A percentile compares a stretch with the other conserved stretches of the same genome.
Conservation (phyloP, 2,113 vertebrate genomes). For the Thunnus thynnus region DNA sequence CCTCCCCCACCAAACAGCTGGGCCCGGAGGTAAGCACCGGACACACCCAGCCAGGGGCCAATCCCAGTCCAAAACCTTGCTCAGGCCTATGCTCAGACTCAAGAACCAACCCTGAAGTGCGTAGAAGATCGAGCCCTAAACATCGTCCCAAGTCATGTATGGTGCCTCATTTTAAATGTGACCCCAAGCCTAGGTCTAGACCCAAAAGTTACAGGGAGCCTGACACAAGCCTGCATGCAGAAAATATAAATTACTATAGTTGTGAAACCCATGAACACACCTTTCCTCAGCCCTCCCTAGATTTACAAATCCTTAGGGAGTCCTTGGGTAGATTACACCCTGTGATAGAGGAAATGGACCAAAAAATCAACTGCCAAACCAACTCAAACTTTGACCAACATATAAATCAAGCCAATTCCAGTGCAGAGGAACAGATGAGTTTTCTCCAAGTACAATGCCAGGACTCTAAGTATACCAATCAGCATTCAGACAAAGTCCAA, state of each 20-base stretch:
- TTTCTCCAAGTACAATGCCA: constrained; percentile 19
- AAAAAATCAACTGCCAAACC: constrained; percentile 12
- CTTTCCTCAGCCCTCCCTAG: constrained; percentile 9
- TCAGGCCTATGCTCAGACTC: not conserved
- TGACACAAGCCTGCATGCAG: constrained; percentile 8
- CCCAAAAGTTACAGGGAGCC: constrained; percentile 52
- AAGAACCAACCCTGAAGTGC: constrained; percentile 36
- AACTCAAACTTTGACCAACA: constrained; percentile 15
- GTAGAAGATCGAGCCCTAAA: constrained; percentile 44
- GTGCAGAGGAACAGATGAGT: not conserved
- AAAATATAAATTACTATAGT: not conserved
- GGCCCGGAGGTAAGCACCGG: constrained; percentile 90
- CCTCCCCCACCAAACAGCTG: constrained; percentile 91
- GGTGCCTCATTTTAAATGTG: constrained; percentile 26
- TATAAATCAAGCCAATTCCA: constrained; percentile 15
- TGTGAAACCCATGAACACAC: constrained; percentile 2
- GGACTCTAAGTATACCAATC: not conserved
- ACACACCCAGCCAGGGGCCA: constrained; percentile 69
- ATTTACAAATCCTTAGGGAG: constrained; percentile 14
- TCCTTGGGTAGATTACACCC: constrained; percentile 48
- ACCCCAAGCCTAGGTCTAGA: constrained; percentile 35
- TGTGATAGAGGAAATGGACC: constrained; percentile 53
- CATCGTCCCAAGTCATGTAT: constrained; percentile 47
- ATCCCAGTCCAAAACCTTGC: constrained; percentile 22
- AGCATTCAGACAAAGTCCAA: constrained; percentile 13